Percentiles rank a stretch among this genome's conserved stretches.
phyloP scores from a whole-genome alignment of 2,113 vertebrate genomes.

The Hippolais icterina region DNA sequence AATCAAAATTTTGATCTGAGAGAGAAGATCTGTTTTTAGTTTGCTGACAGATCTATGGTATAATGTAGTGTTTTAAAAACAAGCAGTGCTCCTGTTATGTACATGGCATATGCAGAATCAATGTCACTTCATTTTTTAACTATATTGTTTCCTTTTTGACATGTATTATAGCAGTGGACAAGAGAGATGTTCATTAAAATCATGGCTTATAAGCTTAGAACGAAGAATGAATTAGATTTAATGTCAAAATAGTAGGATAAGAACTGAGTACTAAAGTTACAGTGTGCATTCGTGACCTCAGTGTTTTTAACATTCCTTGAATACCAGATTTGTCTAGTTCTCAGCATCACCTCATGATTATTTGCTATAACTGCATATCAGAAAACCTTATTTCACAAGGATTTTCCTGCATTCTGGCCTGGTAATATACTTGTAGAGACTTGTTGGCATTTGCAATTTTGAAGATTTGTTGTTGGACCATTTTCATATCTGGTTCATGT shows the following conservation, averaged over 20 bases:
- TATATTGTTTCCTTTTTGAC: not conserved
- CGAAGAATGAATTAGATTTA: slow-evolving; percentile 39
- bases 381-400: slow-evolving; percentile 64
- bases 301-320: slow-evolving; percentile 43
- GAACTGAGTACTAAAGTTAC: slow-evolving; percentile 40
- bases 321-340: slow-evolving; percentile 61
- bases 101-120: not conserved
- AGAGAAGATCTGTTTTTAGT: not conserved
- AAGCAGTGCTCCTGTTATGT: not conserved
- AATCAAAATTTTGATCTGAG: not conserved
- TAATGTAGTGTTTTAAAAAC: not conserved
- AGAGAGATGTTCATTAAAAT: slow-evolving; percentile 11
- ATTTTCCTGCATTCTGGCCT: slow-evolving; percentile 50
- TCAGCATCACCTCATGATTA: slow-evolving; percentile 58
- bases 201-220: not conserved
- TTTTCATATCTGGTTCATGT: slow-evolving; percentile 49
- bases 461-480: slow-evolving; percentile 44
- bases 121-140: not conserved
- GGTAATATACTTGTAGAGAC: slow-evolving; percentile 33
- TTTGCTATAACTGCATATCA: slow-evolving; percentile 64
- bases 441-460: slow-evolving; percentile 54
- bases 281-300: slow-evolving; percentile 29
- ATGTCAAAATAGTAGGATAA: slow-evolving; percentile 41
- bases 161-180: not conserved
- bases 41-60: not conserved